Evolutionary conservation across 30 jellyfish, hydroid and myxozoan species (phyloP).

Genomic region (Rhopilema esculentum): DNA sequence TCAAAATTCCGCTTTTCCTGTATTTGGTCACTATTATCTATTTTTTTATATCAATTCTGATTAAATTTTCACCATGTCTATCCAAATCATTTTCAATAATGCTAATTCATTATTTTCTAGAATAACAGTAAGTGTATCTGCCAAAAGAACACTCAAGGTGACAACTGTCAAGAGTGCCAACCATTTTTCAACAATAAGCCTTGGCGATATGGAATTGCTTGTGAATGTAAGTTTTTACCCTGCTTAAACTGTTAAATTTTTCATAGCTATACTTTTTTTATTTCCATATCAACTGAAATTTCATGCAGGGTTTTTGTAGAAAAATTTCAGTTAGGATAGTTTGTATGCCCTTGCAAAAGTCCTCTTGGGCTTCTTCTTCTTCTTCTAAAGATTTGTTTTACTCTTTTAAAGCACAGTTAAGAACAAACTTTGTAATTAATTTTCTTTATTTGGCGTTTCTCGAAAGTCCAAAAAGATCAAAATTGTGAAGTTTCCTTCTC

Average conservation of each 20-base stretch:
- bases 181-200: constrained; percentile 87
- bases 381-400: not conserved
- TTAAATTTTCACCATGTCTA: too few relatives aligned
- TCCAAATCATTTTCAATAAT: not conserved
- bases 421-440: not conserved
- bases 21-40: too few relatives aligned
- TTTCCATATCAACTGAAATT: too few relatives aligned
- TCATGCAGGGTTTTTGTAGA: too few relatives aligned
- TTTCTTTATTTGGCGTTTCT: not conserved
- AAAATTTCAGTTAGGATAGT: too few relatives aligned
- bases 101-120: constrained; percentile 8
- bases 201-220: constrained; percentile 93
- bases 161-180: constrained; percentile 83
- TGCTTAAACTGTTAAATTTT: not conserved
- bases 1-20: too few relatives aligned
- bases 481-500: too few relatives aligned
- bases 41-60: too few relatives aligned
- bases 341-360: not conserved
- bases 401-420: not conserved
- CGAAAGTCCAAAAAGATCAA: too few relatives aligned
- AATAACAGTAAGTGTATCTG: constrained; percentile 84
- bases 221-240: constrained; percentile 70
- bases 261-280: not conserved
- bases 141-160: constrained; percentile 91
- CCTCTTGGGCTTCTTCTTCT: too few relatives aligned